Percentiles rank a stretch among this genome's conserved stretches.
phyloP scores from a whole-genome alignment of 2,113 vertebrate genomes.

The Xenopus borealis region DNA sequence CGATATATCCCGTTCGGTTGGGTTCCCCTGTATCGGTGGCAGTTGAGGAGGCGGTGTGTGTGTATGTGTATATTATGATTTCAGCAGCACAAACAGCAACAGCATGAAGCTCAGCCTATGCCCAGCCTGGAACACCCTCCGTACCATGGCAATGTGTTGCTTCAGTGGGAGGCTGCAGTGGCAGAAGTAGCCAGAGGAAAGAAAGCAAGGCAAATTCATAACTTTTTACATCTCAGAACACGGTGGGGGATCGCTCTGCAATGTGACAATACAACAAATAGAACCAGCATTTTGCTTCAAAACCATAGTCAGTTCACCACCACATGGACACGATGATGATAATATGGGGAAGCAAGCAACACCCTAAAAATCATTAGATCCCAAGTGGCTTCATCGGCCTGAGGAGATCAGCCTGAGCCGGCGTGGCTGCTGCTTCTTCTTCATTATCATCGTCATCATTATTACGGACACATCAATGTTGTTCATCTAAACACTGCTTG shows the following conservation, averaged over 20 bases:
- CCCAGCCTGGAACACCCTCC: constrained; percentile 48
- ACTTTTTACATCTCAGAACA: constrained; percentile 15
- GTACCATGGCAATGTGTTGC: constrained; percentile 50
- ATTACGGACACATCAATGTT: not conserved
- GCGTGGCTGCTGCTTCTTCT: no score
- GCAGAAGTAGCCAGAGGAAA: constrained; percentile 47
- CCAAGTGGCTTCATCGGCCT: no score
- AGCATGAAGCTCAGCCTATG: constrained; percentile 52
- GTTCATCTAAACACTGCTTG: constrained; percentile 46
- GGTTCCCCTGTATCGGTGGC: constrained; percentile 55
- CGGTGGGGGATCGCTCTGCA: no score
- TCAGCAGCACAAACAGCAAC: constrained; percentile 56
- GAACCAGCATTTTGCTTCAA: not conserved
- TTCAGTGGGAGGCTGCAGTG: constrained; percentile 48
- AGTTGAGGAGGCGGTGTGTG: constrained; percentile 13
- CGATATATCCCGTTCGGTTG: constrained; percentile 55
- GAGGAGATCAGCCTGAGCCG: no score
- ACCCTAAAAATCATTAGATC: no score
- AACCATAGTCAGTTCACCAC: not conserved
- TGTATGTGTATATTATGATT: constrained; percentile 50
- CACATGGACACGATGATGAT: no score
- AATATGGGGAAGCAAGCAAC: no score
- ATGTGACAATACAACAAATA: no score
- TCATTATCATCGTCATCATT: not conserved
- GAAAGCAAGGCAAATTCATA: not conserved